Conservation (phyloP, 1,140 invertebrate species). For the Palaemon carinicauda region DNA sequence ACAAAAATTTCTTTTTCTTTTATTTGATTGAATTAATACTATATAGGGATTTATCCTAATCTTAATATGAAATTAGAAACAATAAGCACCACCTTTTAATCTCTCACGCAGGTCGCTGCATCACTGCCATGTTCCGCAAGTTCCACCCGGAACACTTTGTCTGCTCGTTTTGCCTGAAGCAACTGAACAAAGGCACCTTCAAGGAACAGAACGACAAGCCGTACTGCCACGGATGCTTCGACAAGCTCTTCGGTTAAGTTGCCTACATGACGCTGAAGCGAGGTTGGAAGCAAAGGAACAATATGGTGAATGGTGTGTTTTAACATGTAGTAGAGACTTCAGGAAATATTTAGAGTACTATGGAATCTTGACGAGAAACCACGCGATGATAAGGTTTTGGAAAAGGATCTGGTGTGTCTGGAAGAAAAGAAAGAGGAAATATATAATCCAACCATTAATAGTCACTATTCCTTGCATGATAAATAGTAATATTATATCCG, state of each 20-base stretch:
- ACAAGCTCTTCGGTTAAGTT: slow-evolving; percentile 88
- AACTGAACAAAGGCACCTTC: slow-evolving; percentile 97
- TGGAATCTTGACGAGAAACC: too few relatives aligned
- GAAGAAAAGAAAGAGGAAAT: neutral
- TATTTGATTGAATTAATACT: too few relatives aligned
- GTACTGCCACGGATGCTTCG: slow-evolving; percentile 97
- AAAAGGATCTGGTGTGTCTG: neutral
- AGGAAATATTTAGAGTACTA: neutral
- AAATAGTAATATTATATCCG: neutral
- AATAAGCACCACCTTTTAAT: neutral
- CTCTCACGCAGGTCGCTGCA: slow-evolving; percentile 80
- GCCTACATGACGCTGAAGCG: neutral
- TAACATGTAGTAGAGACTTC: neutral
- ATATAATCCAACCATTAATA: neutral
- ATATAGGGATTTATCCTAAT: too few relatives aligned
- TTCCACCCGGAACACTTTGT: slow-evolving; percentile 99
- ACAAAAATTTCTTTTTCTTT: too few relatives aligned
- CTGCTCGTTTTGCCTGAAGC: slow-evolving; percentile 96
- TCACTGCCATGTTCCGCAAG: slow-evolving; percentile 98
- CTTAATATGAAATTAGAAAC: neutral
- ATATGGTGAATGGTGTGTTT: neutral
- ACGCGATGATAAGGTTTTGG: neutral
- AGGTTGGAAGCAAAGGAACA: neutral
- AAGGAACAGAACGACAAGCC: slow-evolving; percentile 98
- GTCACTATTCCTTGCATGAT: neutral